Evolutionary conservation across 2,888 invertebrate genomes (phyloP).

Genomic region (Ceramica pisi): DNA sequence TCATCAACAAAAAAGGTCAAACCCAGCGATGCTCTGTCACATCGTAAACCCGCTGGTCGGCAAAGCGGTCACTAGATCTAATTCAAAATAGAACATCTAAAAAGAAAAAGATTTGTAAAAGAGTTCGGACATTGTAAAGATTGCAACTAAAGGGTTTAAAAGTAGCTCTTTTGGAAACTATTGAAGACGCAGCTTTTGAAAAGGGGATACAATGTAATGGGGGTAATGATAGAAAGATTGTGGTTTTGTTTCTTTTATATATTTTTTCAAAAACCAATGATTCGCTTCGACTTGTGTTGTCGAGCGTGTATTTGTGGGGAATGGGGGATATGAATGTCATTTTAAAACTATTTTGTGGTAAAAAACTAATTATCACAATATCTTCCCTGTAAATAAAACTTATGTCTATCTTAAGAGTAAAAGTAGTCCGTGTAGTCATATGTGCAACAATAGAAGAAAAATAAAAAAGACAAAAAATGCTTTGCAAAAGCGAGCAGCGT

Average conservation of each 20-base stretch:
- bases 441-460: conserved; percentile 73
- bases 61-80: conserved; percentile 83
- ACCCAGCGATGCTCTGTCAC: conserved; percentile 79
- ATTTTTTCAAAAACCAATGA: conserved; percentile 47
- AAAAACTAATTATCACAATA: conserved; percentile 64
- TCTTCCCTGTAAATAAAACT: conserved; percentile 56
- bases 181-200: conserved; percentile 46
- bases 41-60: conserved; percentile 82
- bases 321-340: conserved; percentile 33
- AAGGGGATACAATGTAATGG: conserved; percentile 44
- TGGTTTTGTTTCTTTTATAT: conserved; percentile 25
- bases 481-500: conserved; percentile 90
- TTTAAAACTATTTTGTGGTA: conserved; percentile 45
- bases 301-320: conserved; percentile 45
- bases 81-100: conserved; percentile 74
- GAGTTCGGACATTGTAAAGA: conserved; percentile 65
- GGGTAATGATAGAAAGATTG: conserved; percentile 43
- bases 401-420: conserved; percentile 53
- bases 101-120: conserved; percentile 68
- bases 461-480: conserved; percentile 82
- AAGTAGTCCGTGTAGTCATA: conserved; percentile 72
- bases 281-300: conserved; percentile 40
- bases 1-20: conserved; percentile 72
- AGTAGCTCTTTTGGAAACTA: conserved; percentile 50
- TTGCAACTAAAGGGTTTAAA: conserved; percentile 61